Conservation (phyloP, 2,888 invertebrate genomes). For the Seira musarum region DNA sequence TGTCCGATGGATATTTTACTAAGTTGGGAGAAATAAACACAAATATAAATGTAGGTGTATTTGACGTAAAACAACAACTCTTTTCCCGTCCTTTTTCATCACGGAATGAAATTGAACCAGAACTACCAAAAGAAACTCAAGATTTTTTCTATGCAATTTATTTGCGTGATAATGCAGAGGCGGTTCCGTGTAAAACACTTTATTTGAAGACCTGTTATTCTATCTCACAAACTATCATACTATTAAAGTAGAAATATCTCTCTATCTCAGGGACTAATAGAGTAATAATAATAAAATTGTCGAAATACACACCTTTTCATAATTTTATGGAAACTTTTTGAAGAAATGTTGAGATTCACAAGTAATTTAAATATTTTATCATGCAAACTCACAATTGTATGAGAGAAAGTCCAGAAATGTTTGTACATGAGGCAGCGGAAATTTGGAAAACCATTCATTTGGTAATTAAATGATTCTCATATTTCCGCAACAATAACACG, state of each 20-base stretch:
- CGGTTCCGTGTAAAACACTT: conserved; percentile 25
- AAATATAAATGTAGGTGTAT: conserved; percentile 3
- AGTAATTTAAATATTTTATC: conserved; percentile 10
- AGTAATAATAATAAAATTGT: conserved; percentile 5
- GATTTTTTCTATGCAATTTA: conserved; percentile 7
- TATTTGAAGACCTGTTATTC: conserved; percentile 37
- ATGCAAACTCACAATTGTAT: background rate
- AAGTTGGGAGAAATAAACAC: background rate
- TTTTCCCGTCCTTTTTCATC: conserved; percentile 13
- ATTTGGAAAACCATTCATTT: too few relatives aligned
- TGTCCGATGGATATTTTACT: background rate
- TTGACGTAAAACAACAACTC: background rate
- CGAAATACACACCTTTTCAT: conserved; percentile 11
- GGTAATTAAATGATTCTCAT: background rate
- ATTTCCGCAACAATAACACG: background rate
- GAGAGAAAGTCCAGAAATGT: background rate
- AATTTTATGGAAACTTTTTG: background rate
- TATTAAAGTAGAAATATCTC: conserved; percentile 6
- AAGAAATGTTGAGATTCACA: background rate
- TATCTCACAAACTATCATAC: background rate
- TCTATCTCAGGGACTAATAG: background rate
- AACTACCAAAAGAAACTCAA: background rate
- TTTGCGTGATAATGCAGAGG: conserved; percentile 46
- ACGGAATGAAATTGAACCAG: conserved; percentile 24
- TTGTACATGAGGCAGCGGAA: too few relatives aligned